A percentile compares a stretch with the other conserved stretches of the same genome.
Conservation (phyloP, 2,888 invertebrate genomes). For the Mactromeris polynyma region DNA sequence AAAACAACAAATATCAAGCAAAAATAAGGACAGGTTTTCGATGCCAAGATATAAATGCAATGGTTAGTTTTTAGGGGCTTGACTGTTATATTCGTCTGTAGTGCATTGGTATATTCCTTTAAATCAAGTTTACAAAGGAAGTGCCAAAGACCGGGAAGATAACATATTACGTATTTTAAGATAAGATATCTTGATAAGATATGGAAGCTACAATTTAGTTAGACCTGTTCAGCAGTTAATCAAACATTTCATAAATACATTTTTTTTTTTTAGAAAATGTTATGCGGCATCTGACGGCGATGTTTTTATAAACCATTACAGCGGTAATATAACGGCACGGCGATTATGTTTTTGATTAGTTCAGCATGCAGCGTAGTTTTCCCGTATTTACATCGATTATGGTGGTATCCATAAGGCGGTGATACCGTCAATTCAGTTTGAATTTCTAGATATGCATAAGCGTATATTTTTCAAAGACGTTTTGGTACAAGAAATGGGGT, state of each 20-base stretch:
- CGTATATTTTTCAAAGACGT: too few relatives aligned
- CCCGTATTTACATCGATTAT: background rate
- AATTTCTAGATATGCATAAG: too few relatives aligned
- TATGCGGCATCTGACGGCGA: background rate
- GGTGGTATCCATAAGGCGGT: background rate
- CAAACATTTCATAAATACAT: conserved; percentile 24
- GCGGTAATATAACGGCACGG: background rate
- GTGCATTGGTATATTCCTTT: conserved; percentile 6
- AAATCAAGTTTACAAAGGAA: conserved; percentile 44
- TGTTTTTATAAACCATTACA: background rate
- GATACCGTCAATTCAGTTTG: background rate
- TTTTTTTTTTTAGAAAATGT: background rate
- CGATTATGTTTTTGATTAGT: background rate
- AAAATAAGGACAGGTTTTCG: background rate
- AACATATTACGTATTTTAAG: conserved; percentile 30
- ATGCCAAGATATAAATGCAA: background rate
- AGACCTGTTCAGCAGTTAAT: conserved; percentile 16
- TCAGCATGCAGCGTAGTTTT: background rate
- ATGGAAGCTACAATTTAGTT: background rate
- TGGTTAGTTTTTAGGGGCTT: background rate
- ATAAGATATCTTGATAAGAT: conserved; percentile 44
- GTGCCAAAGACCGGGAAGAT: conserved; percentile 39
- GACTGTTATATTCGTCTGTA: background rate
- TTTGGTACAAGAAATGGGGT: too few relatives aligned
- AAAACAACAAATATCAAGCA: background rate